Evolutionary conservation across 2,113 vertebrate genomes (phyloP), one percentile per base, ranked within the genome.

Genomic region (Nanorana parkeri): DNA sequence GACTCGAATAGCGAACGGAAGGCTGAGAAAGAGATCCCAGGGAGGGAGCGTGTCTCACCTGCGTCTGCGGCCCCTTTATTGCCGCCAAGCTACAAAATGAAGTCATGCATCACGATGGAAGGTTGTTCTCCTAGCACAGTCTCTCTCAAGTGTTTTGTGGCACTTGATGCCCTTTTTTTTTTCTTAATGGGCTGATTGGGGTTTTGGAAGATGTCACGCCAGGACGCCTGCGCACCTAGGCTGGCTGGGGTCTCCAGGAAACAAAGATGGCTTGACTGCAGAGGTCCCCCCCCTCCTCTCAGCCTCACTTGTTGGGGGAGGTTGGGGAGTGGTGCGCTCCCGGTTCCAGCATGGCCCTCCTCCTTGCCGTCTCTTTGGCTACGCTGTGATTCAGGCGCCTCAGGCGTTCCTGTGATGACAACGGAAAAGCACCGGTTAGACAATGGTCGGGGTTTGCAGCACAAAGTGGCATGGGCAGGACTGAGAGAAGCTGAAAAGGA

Each of bases 321-420:
- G 92, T 95, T 17, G 95, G 88, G 0, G 93, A 87, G 85, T 96
- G 96, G 36, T 93, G 91, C 0, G 94, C 93, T 0, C 95, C 94
- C 0, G 96, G 93, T 85, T 99, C 97, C 84, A 99, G 90, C 95
- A 99, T 94, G 0, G 97, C 96, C 75, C 94, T 96, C 56, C 97
- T 93, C 1, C 96, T 84, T 2, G 96, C 93, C 0, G 96, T 98
- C 90, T 99, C 97, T 87, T 98, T 98, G 71, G 96, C 96, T 75
- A 99, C 96, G 28, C 95, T 98, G 88, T 98, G 97, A 87, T 97
- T 97, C 68, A 99, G 90, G 78, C 97, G 83, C 77, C 97, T 87
- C 86, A 99, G 90, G 19, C 97, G 89, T 69, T 99, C 97, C 97
- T 99, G 86, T 0, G 0, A 0, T 0, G 0, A 3, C 60, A 17